These are phyloP conservation scores for Scelioninae gen. 1 DNA, from an alignment of 2,888 invertebrate species.

Conservation along the genomic window DNA sequence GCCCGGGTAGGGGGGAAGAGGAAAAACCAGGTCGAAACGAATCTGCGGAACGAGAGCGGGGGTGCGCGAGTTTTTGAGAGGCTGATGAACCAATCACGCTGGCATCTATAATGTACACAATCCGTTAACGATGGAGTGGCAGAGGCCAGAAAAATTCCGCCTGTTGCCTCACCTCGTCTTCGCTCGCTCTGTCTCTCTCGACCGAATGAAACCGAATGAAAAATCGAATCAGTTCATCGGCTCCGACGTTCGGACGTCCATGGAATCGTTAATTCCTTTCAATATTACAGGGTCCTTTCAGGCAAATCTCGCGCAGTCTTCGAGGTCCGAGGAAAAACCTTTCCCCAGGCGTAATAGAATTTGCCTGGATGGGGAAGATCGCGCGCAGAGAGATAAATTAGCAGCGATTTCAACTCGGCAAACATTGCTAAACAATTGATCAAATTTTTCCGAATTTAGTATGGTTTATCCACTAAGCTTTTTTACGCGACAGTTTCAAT, in stretches of 20 bases:
- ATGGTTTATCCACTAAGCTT: constrained; percentile 6
- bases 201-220: too few species aligned
- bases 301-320: constrained; percentile 43
- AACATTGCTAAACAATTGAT: constrained; percentile 56
- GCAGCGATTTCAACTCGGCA: constrained; percentile 38
- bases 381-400: constrained; percentile 35
- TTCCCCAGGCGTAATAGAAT: constrained; percentile 4
- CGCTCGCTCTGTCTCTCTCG: constrained; percentile 27
- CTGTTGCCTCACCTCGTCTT: constrained; percentile 61
- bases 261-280: constrained; percentile 82
- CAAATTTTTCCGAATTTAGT: constrained; percentile 11
- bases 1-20: too few species aligned
- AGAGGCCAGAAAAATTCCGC: constrained; percentile 76
- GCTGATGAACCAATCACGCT: constrained; percentile 81
- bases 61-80: constrained; percentile 79
- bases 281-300: constrained; percentile 78
- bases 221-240: constrained; percentile 49
- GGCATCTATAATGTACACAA: constrained; percentile 81
- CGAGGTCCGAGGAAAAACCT: constrained; percentile 32
- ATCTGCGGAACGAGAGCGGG: too few species aligned
- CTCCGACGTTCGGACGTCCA: constrained; percentile 75
- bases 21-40: too few species aligned
- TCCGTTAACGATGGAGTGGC: constrained; percentile 72
- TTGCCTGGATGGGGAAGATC: constrained; percentile 4
- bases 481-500: constrained; percentile 4